Evolutionary conservation across 2,113 vertebrate genomes (phyloP), one percentile per base, ranked within the genome.

Genomic region (Cynoglossus semilaevis): DNA sequence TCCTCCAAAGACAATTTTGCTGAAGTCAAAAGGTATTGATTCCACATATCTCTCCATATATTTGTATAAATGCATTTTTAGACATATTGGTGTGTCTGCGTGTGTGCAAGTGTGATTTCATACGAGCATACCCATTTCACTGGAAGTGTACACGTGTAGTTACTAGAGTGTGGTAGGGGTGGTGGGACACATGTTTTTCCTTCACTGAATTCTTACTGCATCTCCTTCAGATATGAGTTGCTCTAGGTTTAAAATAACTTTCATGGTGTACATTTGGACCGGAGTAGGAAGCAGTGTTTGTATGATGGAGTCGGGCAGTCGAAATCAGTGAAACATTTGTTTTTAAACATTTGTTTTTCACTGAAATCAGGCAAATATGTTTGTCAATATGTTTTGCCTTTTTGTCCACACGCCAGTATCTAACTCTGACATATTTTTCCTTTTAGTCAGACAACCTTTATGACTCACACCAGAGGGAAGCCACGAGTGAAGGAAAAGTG

Each of bases 21-120:
- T 62, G 53, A 64, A 79, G 29, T 43, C 41, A 58, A 34, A 77
- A 88, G 85, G 83, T 87, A 86, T 61, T 72, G 60, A 35, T 68
- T 77, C 29, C 66, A 16, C 8, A 8, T 13, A 29, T 61, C 67
- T 77, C 11, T 43, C 35, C 14, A 1, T 16, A 49, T 51, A 12
- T 71, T 59, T n/a, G 8, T 62, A 10, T 15, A 52, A 41, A 70
- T 76, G 37, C 57, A 43, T 52, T 48, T 51, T n/a, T 15, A n/a
- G 44, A 16, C 51, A 63, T 50, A 41, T 44, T 15, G 65, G 51
- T 51, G 65, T 54, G 38, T 54, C 1, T 67, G 42, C 47, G 12
- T 78, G 51, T 77, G 41, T 41, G 19, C 12, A 52, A 34, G 42
- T 18, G 17, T 47, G 19, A 48, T 40, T 61, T 42, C 18, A 40